Percentiles rank a stretch among this genome's conserved stretches.
These are phyloP conservation scores for Todiramphus chloris DNA, from an alignment of 2,113 vertebrate species.

Conservation along the genomic window DNA sequence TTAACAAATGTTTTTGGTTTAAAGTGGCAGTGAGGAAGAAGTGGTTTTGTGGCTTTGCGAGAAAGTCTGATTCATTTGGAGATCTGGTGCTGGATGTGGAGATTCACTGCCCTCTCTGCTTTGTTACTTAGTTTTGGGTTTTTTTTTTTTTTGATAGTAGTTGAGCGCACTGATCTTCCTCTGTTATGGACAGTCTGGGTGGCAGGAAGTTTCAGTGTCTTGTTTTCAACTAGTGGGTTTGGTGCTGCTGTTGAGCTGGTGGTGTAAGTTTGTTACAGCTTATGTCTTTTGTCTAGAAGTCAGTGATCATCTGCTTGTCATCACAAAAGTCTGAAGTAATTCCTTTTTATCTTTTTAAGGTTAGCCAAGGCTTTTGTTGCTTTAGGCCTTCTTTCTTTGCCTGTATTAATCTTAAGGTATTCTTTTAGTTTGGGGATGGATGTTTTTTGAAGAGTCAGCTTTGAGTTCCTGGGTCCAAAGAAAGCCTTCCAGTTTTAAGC, in stretches of 20 bases:
- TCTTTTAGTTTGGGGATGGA: neutral
- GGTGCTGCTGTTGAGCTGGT: neutral
- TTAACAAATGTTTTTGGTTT: neutral
- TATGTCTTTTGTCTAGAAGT: neutral
- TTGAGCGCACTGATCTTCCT: no score
- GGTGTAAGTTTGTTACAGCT: neutral
- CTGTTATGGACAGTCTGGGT: neutral
- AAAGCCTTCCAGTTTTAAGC: neutral
- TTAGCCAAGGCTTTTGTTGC: neutral
- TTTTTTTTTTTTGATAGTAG: neutral
- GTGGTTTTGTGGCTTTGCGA: neutral
- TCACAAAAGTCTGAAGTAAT: neutral
- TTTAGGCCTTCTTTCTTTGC: neutral
- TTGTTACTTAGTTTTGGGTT: neutral
- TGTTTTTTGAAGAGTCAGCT: neutral
- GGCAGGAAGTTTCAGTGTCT: neutral
- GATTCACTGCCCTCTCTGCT: neutral
- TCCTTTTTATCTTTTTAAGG: neutral
- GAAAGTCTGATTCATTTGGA: neutral
- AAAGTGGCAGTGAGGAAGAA: neutral
- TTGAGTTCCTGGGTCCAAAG: neutral
- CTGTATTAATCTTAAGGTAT: neutral
- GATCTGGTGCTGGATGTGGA: neutral
- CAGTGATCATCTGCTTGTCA: neutral
- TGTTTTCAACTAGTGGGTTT: neutral